Conservation (phyloP, 2,888 invertebrate genomes). For the Drosophila kuntzei region DNA sequence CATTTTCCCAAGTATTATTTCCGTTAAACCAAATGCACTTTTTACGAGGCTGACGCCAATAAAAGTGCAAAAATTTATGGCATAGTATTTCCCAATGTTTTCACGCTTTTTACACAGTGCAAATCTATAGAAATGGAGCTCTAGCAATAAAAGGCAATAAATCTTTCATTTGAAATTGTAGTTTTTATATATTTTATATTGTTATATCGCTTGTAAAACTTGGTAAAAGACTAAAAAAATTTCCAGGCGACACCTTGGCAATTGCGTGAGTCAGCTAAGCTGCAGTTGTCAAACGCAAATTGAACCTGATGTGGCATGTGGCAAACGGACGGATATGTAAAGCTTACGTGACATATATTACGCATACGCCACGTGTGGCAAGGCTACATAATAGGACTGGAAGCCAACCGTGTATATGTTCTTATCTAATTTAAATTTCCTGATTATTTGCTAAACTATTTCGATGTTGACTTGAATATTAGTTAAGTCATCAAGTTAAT, state of each 20-base stretch:
- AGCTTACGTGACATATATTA: conserved; percentile 2
- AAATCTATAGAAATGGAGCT: neutral
- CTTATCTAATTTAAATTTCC: neutral
- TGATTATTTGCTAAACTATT: neutral
- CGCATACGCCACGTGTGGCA: conserved; percentile 3
- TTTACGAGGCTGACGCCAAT: conserved; percentile 38
- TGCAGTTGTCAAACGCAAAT: conserved; percentile 4
- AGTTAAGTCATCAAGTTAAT: neutral
- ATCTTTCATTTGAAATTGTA: conserved; percentile 5
- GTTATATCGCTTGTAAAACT: neutral
- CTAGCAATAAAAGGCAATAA: conserved; percentile 3
- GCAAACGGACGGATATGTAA: conserved; percentile 1
- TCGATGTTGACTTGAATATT: neutral
- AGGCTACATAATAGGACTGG: neutral
- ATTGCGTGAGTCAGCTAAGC: conserved; percentile 14
- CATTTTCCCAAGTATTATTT: conserved; percentile 19
- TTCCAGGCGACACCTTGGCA: neutral
- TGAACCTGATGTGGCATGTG: neutral
- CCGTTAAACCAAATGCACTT: conserved; percentile 28
- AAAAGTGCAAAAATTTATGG: conserved; percentile 49
- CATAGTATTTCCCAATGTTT: conserved; percentile 13
- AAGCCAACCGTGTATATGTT: neutral
- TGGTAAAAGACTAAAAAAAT: neutral
- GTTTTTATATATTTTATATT: conserved; percentile 8
- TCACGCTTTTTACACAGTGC: conserved; percentile 7